phyloP scores from a whole-genome alignment of 2,113 vertebrate species.

The Tyrannus savana region DNA sequence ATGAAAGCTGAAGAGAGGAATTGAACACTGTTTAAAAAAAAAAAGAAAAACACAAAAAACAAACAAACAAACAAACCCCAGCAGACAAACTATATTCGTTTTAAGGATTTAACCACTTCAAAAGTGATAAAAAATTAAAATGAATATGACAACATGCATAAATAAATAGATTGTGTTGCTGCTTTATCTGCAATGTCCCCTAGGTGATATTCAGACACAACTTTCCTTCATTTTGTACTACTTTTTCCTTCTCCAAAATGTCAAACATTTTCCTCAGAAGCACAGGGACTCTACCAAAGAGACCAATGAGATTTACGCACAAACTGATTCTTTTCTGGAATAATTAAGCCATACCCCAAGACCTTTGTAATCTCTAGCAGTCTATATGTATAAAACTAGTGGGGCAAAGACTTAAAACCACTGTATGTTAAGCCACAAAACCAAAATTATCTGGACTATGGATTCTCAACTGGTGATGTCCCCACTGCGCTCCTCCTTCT shows the following conservation, averaged over 20 bases:
- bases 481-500: not conserved
- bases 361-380: not conserved
- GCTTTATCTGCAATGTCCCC: not conserved
- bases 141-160: not conserved
- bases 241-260: not conserved
- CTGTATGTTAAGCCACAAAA: not conserved
- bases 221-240: not conserved
- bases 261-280: not conserved
- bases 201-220: accelerated
- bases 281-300: not conserved
- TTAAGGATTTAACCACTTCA: not conserved
- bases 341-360: not conserved
- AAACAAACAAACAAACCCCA: not conserved
- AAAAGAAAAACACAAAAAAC: not conserved
- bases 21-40: not conserved
- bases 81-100: not conserved
- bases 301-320: not conserved
- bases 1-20: not conserved
- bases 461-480: not conserved
- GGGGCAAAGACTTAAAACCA: not conserved
- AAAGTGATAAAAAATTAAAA: not conserved
- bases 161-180: not conserved
- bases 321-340: not conserved
- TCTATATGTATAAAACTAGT: not conserved
- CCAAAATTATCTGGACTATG: not conserved